A percentile compares a stretch with the other conserved stretches of the same genome.
Evolutionary conservation across 2,113 vertebrate genomes (phyloP).

Genomic region (Paratilapia polleni): DNA sequence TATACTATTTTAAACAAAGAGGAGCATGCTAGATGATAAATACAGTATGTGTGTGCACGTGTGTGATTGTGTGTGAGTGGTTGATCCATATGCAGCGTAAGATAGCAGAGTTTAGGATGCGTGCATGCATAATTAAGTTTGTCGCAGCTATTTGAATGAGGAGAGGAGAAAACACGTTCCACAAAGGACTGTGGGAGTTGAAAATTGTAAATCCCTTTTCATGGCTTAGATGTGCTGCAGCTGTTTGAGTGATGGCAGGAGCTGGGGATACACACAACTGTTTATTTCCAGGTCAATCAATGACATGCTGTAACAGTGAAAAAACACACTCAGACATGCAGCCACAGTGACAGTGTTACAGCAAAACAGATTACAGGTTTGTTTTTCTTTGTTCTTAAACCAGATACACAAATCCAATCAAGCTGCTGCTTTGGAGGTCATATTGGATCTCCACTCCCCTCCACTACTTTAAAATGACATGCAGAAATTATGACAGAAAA

Average conservation of each 20-base stretch:
- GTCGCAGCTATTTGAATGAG: slow-evolving; percentile 49
- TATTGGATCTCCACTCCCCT: slow-evolving; percentile 3
- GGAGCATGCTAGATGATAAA: neutral
- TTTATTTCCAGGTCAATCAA: slow-evolving; percentile 17
- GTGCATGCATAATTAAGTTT: slow-evolving; percentile 53
- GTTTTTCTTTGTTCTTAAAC: slow-evolving; percentile 24
- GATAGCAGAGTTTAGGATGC: slow-evolving; percentile 22
- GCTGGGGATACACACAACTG: slow-evolving; percentile 1
- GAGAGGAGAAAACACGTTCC: slow-evolving; percentile 44
- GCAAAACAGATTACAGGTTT: slow-evolving; percentile 39
- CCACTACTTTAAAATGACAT: slow-evolving; percentile 15
- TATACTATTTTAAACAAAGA: neutral
- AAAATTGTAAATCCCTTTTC: slow-evolving; percentile 62
- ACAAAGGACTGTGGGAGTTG: slow-evolving; percentile 36
- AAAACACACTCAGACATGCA: slow-evolving; percentile 1
- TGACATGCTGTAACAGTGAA: slow-evolving; percentile 5
- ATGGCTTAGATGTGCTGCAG: slow-evolving; percentile 56
- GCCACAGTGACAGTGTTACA: neutral
- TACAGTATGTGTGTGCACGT: neutral
- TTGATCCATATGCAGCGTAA: slow-evolving; percentile 8
- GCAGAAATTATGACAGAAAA: slow-evolving; percentile 25
- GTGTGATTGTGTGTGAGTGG: neutral
- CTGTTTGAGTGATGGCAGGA: slow-evolving; percentile 29
- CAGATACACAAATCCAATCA: slow-evolving; percentile 46
- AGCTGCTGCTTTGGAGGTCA: slow-evolving; percentile 14